phyloP scores from a whole-genome alignment of 1,140 invertebrate species.

The Zophobas morio region DNA sequence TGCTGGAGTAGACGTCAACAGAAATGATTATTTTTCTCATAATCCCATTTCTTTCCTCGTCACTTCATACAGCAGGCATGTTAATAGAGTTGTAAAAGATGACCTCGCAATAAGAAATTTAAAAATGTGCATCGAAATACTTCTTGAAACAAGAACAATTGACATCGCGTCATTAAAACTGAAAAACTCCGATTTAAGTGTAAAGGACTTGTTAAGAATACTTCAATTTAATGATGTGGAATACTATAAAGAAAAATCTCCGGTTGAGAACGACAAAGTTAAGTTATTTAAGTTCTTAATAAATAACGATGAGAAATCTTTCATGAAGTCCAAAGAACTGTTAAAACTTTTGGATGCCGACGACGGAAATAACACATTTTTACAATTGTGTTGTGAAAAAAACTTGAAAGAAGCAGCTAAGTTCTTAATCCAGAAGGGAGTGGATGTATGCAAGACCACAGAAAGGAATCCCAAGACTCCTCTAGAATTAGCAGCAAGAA shows the following conservation, averaged over 20 bases:
- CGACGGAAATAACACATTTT: conserved; percentile 25
- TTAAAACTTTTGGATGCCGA: conserved; percentile 8
- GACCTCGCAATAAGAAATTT: neutral
- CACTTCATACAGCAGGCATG: neutral
- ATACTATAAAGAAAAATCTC: neutral
- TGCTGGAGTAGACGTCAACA: conserved; percentile 21
- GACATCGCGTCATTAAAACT: conserved; percentile 11
- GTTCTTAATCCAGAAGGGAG: conserved; percentile 26
- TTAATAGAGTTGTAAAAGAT: neutral
- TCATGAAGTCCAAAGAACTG: conserved; percentile 18
- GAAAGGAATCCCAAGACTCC: conserved; percentile 31
- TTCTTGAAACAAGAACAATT: neutral
- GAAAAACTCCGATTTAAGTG: neutral
- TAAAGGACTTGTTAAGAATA: neutral
- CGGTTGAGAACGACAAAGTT: neutral
- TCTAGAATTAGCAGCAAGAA: conserved; percentile 38
- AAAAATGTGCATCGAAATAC: conserved; percentile 10
- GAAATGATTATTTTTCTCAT: conserved; percentile 9
- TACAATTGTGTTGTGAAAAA: conserved; percentile 43
- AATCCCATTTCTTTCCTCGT: conserved; percentile 1
- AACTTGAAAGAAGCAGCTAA: conserved; percentile 10
- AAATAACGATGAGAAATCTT: conserved; percentile 1
- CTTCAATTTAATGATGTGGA: neutral
- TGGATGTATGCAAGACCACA: conserved; percentile 27
- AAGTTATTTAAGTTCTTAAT: conserved; percentile 25